phyloP scores from a whole-genome alignment of 2,113 vertebrate species.

The Zeus faber region DNA sequence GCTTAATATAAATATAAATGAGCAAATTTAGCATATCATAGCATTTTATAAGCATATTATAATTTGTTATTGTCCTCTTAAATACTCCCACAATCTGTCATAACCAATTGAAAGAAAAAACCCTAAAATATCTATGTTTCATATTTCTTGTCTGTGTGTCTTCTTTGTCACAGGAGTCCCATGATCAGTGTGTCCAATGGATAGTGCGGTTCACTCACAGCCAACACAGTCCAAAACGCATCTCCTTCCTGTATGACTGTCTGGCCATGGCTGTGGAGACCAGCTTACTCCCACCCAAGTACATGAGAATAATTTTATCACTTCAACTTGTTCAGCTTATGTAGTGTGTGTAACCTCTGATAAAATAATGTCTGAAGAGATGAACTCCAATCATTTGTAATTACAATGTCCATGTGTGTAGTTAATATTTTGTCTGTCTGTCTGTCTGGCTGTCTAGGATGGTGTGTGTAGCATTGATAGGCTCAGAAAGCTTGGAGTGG shows the following conservation, averaged over 20 bases:
- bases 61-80: too few species aligned
- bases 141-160: background rate
- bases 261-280: constrained; percentile 96
- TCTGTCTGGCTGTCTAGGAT: constrained; percentile 71
- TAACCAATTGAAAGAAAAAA: background rate
- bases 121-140: background rate
- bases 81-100: too few species aligned
- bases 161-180: constrained; percentile 82
- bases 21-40: too few species aligned
- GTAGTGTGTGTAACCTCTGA: too few species aligned
- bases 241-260: constrained; percentile 97
- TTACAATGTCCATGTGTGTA: constrained; percentile 1
- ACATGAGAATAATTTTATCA: too few species aligned
- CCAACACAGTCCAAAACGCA: constrained; percentile 96
- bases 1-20: too few species aligned
- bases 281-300: constrained; percentile 91
- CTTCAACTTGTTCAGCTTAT: too few species aligned
- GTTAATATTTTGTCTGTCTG: background rate
- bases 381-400: too few species aligned
- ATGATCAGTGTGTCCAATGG: constrained; percentile 97
- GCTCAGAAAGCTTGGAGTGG: constrained; percentile 92
- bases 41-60: too few species aligned
- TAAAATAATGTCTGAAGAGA: too few species aligned
- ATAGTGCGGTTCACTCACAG: constrained; percentile 94
- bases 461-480: constrained; percentile 93